These are phyloP conservation scores for Piscicola geometra DNA, from an alignment of 2,888 invertebrate species.

Conservation along the genomic window DNA sequence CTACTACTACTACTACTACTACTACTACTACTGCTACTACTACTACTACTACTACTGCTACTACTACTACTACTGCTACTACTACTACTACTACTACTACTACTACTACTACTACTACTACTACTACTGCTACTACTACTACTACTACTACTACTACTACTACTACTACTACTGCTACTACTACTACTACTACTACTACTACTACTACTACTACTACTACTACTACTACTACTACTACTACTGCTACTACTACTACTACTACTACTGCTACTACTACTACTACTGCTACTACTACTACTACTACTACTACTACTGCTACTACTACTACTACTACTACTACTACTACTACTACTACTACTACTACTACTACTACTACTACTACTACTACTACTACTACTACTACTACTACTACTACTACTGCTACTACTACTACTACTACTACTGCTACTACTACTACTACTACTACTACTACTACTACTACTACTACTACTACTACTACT, in stretches of 20 bases:
- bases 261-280: conserved; percentile 10
- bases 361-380: conserved; percentile 10
- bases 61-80: not conserved
- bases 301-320: conserved; percentile 8
- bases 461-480: conserved; percentile 4
- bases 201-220: conserved; percentile 23
- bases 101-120: conserved; percentile 6
- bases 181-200: conserved; percentile 23
- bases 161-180: conserved; percentile 17
- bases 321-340: not conserved
- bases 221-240: conserved; percentile 24
- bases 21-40: not conserved
- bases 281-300: not conserved
- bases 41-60: conserved; percentile 11
- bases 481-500: not conserved
- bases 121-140: conserved; percentile 9
- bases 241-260: conserved; percentile 16
- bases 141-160: conserved; percentile 24
- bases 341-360: not conserved
- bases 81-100: conserved; percentile 4
- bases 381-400: not conserved
- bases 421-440: not conserved
- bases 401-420: too few relatives aligned
- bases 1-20: not conserved
- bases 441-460: conserved; percentile 6